Evolutionary conservation across 2,888 invertebrate genomes (phyloP).

Genomic region (Cryptocephalus moraei): DNA sequence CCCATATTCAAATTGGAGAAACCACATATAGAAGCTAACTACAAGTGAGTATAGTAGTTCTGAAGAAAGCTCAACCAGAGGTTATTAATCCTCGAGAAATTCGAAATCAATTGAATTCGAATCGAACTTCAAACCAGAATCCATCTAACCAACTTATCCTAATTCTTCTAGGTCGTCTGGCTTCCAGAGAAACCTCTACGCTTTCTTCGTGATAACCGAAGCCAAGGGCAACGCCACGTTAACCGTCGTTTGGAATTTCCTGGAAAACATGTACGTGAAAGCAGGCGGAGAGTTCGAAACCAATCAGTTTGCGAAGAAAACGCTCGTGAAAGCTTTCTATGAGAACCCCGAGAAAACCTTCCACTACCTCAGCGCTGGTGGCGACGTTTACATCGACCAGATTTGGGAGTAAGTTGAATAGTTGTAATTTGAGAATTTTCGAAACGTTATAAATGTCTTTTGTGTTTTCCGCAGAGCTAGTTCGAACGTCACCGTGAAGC

Average conservation of each 20-base stretch:
- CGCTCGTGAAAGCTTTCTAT: slow-evolving; percentile 41
- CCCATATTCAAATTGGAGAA: slow-evolving; percentile 32
- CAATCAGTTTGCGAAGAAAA: slow-evolving; percentile 33
- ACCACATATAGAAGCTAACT: slow-evolving; percentile 24
- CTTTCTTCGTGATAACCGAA: not conserved
- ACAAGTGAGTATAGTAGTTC: slow-evolving; percentile 8
- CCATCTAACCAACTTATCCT: too few relatives aligned
- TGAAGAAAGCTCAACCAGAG: not conserved
- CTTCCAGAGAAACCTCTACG: slow-evolving; percentile 12
- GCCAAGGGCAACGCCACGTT: slow-evolving; percentile 38
- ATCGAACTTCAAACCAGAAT: too few relatives aligned
- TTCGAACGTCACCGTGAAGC: slow-evolving; percentile 40
- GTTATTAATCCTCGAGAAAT: not conserved
- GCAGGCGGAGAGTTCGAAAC: slow-evolving; percentile 38
- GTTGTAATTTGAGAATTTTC: not conserved
- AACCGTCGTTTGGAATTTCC: slow-evolving; percentile 44
- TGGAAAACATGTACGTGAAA: slow-evolving; percentile 43
- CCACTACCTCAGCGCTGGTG: slow-evolving; percentile 41
- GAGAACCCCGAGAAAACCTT: slow-evolving; percentile 44
- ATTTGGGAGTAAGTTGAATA: slow-evolving; percentile 40
- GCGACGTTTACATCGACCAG: slow-evolving; percentile 46
- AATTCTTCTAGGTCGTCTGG: too few relatives aligned
- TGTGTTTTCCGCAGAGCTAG: slow-evolving; percentile 18
- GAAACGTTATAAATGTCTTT: slow-evolving; percentile 1
- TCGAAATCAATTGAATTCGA: too few relatives aligned